Evolutionary conservation across 2,888 invertebrate genomes (phyloP).

Genomic region (Clanis bilineata): DNA sequence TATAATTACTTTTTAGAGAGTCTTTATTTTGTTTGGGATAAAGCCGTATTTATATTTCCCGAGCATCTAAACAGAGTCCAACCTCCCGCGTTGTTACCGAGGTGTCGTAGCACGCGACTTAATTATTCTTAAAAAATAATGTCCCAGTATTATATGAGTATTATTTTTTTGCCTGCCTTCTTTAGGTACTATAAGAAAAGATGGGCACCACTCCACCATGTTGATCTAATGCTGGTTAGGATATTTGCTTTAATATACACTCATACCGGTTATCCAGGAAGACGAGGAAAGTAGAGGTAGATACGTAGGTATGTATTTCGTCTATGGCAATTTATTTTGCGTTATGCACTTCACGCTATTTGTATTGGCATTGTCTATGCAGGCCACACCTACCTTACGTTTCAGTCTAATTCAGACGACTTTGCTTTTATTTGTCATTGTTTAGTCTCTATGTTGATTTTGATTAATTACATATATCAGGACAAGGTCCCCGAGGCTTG

Average conservation of each 20-base stretch:
- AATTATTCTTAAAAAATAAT: neutral
- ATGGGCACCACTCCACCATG: no score
- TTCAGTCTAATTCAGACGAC: slow-evolving; percentile 27
- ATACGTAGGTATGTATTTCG: no score
- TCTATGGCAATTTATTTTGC: no score
- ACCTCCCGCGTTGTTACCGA: neutral
- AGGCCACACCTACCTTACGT: slow-evolving; percentile 15
- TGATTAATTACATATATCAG: slow-evolving; percentile 53
- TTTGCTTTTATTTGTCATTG: slow-evolving; percentile 39
- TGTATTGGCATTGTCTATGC: slow-evolving; percentile 7
- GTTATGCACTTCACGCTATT: neutral
- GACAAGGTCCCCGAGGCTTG: slow-evolving; percentile 69
- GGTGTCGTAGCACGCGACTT: neutral
- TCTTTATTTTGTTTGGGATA: slow-evolving; percentile 7
- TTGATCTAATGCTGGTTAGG: no score
- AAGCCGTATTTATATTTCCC: neutral
- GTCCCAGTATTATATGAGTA: no score
- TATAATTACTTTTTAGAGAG: slow-evolving; percentile 15
- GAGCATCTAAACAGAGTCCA: neutral
- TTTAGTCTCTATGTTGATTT: slow-evolving; percentile 40
- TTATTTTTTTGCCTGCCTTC: no score
- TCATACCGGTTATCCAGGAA: no score
- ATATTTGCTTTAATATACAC: no score
- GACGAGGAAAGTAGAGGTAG: no score
- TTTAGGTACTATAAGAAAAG: no score